Base-by-base conservation (phyloP, 2,888 invertebrate genomes). In the Ariolimax columbianus region DNA sequence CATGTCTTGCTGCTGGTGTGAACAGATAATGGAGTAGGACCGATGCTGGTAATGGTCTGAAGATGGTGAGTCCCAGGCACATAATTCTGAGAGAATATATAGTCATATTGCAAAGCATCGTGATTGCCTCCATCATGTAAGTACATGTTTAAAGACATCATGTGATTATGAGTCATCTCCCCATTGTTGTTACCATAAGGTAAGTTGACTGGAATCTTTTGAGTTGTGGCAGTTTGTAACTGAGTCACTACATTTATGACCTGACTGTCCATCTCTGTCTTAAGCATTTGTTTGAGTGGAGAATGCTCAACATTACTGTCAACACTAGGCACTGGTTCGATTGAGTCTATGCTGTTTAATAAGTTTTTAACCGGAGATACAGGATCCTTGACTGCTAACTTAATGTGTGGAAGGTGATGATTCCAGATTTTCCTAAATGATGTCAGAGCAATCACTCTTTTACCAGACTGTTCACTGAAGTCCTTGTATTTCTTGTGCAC, bases 401-500 rank as follows among this genome's bases (percentile, higher is more conserved):
- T 82, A 30, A 82, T 59, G 33, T 82, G 82, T 47, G 75, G 47
- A 40, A 63, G 30, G 23, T 82, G 63, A 19, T 43, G 38, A 43
- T 19, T 82, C 82, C 82, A 82, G 7, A 82, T 36, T 75, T 75
- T 82, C 26, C 75, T 75, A 63, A 82, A 82, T 40, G 82, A 75
- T 30, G 82, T 75, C n/a, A 82, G 26, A 63, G 75, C 82, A 43
- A 82, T 26, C 19, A 33, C 75, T 63, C 63, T 82, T 47, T 82
- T 82, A 19, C 82, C 75, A 63, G 63, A 55, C 40, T 63, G 43
- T 23, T 59, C 75, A 75, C 55, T 59, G 30, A 55, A 51, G 23
- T 82, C 82, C 19, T 82, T 82, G 63, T 82, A 82, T 40, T 75
- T 68, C 63, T 82, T 82, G 36, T 82, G 75, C 26, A 82, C 75